A percentile compares a stretch with the other conserved stretches of the same genome.
phyloP scores from a whole-genome alignment of 2,113 vertebrate species.

The Psittacula cyanocephala region DNA sequence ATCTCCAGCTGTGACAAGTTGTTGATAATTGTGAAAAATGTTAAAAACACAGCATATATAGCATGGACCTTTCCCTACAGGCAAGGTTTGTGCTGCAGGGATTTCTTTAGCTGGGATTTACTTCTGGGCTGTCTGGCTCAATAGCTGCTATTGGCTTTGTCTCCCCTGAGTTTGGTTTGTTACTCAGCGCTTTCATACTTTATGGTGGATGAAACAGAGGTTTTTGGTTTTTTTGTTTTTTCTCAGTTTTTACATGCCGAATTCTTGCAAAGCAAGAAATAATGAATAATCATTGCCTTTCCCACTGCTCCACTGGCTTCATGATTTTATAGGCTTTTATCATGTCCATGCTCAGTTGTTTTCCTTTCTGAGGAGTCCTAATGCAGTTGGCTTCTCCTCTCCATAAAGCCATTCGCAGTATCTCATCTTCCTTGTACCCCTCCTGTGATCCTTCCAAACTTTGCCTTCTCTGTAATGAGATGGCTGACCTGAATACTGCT shows the following conservation, averaged over 20 bases:
- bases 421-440: background rate
- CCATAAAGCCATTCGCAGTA: background rate
- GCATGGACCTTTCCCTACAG: background rate
- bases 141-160: background rate
- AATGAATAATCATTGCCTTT: background rate
- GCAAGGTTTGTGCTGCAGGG: background rate
- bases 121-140: background rate
- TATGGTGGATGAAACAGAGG: background rate
- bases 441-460: background rate
- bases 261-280: background rate
- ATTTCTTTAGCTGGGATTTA: background rate
- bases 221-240: background rate
- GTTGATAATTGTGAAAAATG: background rate
- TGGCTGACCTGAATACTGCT: conserved; percentile 34
- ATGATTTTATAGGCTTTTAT: background rate
- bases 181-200: background rate
- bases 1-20: background rate
- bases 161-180: background rate
- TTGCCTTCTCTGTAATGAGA: background rate
- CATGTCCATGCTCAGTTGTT: background rate
- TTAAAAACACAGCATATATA: rapidly evolving
- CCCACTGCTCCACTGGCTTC: background rate
- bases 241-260: background rate
- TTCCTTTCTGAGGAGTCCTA: background rate
- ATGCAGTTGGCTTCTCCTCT: background rate